Evolutionary conservation across 2,113 vertebrate species (phyloP).

Genomic region (Microtus richardsoni): DNA sequence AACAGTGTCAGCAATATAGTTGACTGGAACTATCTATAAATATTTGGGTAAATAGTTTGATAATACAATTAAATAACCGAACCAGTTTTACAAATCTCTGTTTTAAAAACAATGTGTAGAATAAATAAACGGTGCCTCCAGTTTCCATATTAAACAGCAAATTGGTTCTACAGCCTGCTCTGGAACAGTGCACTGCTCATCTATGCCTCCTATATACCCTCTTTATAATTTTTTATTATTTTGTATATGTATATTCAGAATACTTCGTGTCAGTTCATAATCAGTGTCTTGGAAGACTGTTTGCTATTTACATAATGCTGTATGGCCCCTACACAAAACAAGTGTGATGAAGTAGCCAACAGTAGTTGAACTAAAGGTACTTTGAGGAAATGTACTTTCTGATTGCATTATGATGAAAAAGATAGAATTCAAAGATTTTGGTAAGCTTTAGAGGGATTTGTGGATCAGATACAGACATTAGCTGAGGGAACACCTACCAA

Average conservation of each 20-base stretch:
- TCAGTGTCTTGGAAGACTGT: neutral
- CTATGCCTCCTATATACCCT: neutral
- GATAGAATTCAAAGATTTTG: neutral
- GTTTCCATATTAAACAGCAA: neutral
- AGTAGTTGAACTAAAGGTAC: neutral
- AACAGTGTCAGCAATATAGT: neutral
- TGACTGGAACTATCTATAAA: neutral
- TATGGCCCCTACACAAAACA: neutral
- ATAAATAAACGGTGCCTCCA: neutral
- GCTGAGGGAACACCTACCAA: neutral
- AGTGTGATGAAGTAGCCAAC: neutral
- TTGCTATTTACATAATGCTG: neutral
- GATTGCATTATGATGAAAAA: neutral
- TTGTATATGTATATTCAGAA: neutral
- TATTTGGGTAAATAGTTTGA: neutral
- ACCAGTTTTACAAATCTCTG: neutral
- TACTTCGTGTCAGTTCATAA: neutral
- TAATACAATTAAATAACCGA: neutral
- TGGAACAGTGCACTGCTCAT: neutral
- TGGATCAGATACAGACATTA: neutral
- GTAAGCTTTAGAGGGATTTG: neutral
- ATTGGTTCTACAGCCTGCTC: neutral
- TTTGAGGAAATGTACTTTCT: neutral
- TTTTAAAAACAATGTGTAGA: neutral
- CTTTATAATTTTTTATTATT: neutral